Percentiles rank a stretch among this genome's conserved stretches.
Evolutionary conservation across 2,888 invertebrate genomes (phyloP).

Genomic region (Byasa hedistus): DNA sequence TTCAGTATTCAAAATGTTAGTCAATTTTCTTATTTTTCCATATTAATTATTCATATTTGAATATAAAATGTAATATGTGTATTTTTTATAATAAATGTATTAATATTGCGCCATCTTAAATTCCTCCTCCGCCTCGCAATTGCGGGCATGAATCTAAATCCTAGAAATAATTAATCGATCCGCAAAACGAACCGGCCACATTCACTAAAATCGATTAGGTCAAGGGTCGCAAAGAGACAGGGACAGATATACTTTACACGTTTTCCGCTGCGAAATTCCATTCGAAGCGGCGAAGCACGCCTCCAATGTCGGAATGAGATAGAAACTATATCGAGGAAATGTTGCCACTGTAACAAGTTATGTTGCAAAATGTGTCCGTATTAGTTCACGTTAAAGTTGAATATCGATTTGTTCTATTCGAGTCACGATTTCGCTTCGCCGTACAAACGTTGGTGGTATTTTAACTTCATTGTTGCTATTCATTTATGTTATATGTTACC

Average conservation of each 20-base stretch:
- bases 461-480: constrained; percentile 65
- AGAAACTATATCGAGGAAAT: constrained; percentile 72
- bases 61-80: no score
- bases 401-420: constrained; percentile 39
- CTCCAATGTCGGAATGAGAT: constrained; percentile 67
- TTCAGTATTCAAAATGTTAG: no score
- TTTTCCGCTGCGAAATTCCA: constrained; percentile 59
- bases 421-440: constrained; percentile 69
- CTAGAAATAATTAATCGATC: constrained; percentile 50
- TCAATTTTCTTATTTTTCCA: no score
- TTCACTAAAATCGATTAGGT: constrained; percentile 74
- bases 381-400: constrained; percentile 47
- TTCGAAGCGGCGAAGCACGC: constrained; percentile 75
- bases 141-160: constrained; percentile 24
- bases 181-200: constrained; percentile 58
- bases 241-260: constrained; percentile 63
- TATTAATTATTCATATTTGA: no score
- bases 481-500: constrained; percentile 40
- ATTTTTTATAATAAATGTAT: neutral
- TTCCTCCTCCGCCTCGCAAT: constrained; percentile 20
- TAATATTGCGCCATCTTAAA: neutral
- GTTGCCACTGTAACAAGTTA: constrained; percentile 50
- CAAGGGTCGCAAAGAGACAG: constrained; percentile 71
- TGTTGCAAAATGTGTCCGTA: constrained; percentile 61
- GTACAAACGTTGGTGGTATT: constrained; percentile 63